Conservation (phyloP, 1,140 invertebrate species). For the Heliconius melpomene region DNA sequence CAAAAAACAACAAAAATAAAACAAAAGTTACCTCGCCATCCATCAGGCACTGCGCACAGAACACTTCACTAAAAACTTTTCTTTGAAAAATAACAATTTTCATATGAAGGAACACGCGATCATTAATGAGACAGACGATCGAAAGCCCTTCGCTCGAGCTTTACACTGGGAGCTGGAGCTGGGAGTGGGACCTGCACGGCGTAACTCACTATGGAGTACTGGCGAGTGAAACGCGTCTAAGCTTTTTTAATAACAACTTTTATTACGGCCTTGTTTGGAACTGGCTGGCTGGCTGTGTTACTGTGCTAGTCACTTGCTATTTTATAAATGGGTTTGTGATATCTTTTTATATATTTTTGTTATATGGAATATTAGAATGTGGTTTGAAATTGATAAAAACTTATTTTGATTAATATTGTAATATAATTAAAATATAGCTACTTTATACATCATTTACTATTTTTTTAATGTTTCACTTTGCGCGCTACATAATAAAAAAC, state of each 20-base stretch:
- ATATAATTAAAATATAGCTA: too few species aligned
- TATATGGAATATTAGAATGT: too few species aligned
- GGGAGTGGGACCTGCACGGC: conserved; percentile 26
- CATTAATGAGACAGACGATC: not conserved
- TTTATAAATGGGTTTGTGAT: not conserved
- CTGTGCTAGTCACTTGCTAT: not conserved
- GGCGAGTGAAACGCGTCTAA: conserved; percentile 26
- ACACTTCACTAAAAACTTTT: conserved; percentile 1
- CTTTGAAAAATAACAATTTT: not conserved
- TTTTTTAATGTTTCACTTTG: too few species aligned
- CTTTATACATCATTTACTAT: too few species aligned
- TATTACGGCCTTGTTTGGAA: conserved; percentile 21
- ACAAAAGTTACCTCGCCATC: not conserved
- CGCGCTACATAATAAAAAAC: too few species aligned
- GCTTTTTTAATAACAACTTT: conserved; percentile 17
- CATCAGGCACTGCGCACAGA: conserved; percentile 47
- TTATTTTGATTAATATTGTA: too few species aligned
- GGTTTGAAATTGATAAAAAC: too few species aligned
- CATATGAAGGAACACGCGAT: not conserved
- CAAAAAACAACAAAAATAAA: not conserved
- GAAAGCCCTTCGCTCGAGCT: conserved; percentile 45
- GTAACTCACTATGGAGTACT: conserved; percentile 38
- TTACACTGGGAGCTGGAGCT: conserved; percentile 26
- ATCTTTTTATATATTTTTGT: not conserved
- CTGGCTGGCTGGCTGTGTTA: not conserved